Conservation (phyloP, 2,113 vertebrate species). For the Rhinolophus ferrumequinum region DNA sequence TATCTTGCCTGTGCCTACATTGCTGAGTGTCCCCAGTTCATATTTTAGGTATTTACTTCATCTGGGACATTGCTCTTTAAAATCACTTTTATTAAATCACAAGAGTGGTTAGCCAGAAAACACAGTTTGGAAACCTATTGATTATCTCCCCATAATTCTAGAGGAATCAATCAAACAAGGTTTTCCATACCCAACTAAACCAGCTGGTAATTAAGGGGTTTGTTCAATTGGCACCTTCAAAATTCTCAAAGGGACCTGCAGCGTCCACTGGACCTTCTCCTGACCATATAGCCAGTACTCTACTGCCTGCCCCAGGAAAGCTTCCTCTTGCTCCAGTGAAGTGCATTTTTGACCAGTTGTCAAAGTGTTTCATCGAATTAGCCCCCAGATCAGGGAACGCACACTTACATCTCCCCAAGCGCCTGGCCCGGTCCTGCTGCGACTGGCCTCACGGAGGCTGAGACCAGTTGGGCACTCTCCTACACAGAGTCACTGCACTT, state of each 20-base stretch:
- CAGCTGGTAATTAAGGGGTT: constrained; percentile 13
- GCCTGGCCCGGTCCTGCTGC: not conserved
- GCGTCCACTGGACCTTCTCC: not conserved
- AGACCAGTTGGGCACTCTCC: not conserved
- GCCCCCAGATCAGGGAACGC: not conserved
- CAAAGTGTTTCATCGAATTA: not conserved
- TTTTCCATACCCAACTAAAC: not conserved
- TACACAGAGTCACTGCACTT: not conserved
- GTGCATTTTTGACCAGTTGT: not conserved
- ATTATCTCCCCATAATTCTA: constrained; percentile 50
- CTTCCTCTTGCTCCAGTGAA: not conserved
- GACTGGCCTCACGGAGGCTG: not conserved
- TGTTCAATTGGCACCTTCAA: constrained; percentile 46
- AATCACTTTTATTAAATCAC: not conserved
- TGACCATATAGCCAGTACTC: not conserved
- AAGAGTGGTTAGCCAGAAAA: constrained; percentile 20
- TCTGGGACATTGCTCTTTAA: not conserved
- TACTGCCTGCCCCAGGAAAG: not conserved
- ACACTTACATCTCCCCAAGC: not conserved
- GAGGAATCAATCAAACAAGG: not conserved
- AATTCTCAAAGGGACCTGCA: not conserved
- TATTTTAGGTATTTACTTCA: constrained; percentile 23
- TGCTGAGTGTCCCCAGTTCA: not conserved
- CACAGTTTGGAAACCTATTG: constrained; percentile 1
- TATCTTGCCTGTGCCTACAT: not conserved